A percentile compares a stretch with the other conserved stretches of the same genome.
phyloP scores from a whole-genome alignment of 1,140 invertebrate species.

The Paralvinella palmiformis region DNA sequence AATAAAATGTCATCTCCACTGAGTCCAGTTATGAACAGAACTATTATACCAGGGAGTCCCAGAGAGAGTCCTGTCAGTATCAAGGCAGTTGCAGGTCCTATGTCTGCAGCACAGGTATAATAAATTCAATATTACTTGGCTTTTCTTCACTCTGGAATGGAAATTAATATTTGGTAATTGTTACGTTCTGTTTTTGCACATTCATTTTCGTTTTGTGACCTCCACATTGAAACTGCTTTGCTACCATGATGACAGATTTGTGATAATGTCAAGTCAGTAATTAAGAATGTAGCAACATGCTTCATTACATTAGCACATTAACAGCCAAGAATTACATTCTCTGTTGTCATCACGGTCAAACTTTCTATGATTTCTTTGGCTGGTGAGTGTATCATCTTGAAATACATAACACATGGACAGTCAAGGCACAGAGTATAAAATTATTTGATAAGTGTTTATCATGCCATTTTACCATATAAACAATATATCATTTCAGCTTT shows the following conservation, averaged over 20 bases:
- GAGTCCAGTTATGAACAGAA: not conserved
- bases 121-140: not conserved
- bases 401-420: too few species aligned
- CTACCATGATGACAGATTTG: not conserved
- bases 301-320: not conserved
- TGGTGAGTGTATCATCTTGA: too few species aligned
- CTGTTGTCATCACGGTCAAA: too few species aligned
- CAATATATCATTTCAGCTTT: too few species aligned
- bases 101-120: slow-evolving; percentile 59
- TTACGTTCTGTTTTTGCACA: not conserved
- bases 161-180: not conserved
- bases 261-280: not conserved
- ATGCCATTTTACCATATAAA: too few species aligned
- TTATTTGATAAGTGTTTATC: too few species aligned
- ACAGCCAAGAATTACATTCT: too few species aligned
- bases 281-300: not conserved
- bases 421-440: too few species aligned
- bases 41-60: slow-evolving; percentile 16
- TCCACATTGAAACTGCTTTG: not conserved
- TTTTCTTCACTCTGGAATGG: not conserved
- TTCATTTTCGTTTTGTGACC: not conserved
- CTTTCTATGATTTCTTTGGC: too few species aligned
- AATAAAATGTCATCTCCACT: slow-evolving; percentile 5
- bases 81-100: slow-evolving; percentile 76
- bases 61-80: slow-evolving; percentile 57